Evolutionary conservation across 2,888 invertebrate species (phyloP).

Genomic region (Xestia rhomboidea): DNA sequence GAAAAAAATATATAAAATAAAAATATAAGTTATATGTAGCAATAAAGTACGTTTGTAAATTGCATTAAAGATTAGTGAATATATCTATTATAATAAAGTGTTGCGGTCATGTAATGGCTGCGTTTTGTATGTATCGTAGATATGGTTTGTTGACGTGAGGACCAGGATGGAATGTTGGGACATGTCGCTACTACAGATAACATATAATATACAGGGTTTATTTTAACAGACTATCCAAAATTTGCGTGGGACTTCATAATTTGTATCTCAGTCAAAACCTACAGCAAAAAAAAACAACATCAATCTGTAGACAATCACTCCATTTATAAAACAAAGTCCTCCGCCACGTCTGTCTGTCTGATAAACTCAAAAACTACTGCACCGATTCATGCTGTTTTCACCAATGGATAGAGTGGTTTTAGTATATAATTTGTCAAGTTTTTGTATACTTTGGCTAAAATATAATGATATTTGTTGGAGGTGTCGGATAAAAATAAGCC

Average conservation of each 20-base stretch:
- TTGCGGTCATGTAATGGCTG: conserved; percentile 82
- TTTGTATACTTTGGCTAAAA: too few species aligned
- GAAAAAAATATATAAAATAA: conserved; percentile 60
- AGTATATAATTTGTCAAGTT: too few species aligned
- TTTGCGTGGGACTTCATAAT: neutral
- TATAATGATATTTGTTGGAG: too few species aligned
- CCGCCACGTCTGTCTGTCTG: too few species aligned
- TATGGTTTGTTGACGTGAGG: conserved; percentile 69
- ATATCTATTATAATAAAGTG: conserved; percentile 55
- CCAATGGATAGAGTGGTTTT: too few species aligned
- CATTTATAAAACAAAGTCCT: too few species aligned
- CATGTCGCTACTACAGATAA: conserved; percentile 48
- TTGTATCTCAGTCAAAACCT: neutral
- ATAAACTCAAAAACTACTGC: too few species aligned
- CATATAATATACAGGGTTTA: neutral
- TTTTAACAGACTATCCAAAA: conserved; percentile 4
- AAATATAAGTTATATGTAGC: conserved; percentile 71
- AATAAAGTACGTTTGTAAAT: conserved; percentile 76
- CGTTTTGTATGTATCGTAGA: conserved; percentile 80
- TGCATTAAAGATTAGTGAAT: conserved; percentile 76
- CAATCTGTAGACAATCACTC: neutral
- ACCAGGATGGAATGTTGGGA: conserved; percentile 49
- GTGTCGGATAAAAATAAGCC: too few species aligned
- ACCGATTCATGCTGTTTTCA: too few species aligned
- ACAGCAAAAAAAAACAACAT: neutral